Evolutionary conservation across 2,797 vertebrate genomes (phyloP).

Genomic region (Peromyscus nudipes): DNA sequence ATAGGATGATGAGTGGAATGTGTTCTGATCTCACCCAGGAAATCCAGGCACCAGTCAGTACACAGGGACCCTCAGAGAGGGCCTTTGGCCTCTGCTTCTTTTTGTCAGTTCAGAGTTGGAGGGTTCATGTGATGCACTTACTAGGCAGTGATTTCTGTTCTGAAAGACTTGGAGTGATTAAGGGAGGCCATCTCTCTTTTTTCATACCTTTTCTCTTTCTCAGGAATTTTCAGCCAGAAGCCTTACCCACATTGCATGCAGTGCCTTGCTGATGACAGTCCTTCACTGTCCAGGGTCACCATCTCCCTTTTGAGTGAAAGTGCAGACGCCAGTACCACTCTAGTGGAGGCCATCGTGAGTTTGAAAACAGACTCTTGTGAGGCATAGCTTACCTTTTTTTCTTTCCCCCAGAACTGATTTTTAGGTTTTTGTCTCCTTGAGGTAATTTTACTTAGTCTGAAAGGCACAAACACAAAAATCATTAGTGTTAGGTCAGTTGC

Average conservation of each 20-base stretch:
- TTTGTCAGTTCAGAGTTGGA: background rate
- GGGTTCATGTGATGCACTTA: background rate
- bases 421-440: conserved; percentile 55
- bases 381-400: background rate
- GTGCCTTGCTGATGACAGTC: background rate
- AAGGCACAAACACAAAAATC: background rate
- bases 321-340: background rate
- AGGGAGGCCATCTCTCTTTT: background rate
- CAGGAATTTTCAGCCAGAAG: background rate
- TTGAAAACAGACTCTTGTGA: background rate
- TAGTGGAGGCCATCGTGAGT: background rate
- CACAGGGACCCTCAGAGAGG: accelerated
- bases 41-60: accelerated
- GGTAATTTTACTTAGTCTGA: background rate
- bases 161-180: background rate
- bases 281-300: background rate
- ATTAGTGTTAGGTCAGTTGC: conserved; percentile 2
- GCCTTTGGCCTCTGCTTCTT: background rate
- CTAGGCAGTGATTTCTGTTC: background rate
- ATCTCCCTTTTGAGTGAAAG: background rate
- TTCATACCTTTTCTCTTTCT: background rate
- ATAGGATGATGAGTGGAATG: background rate
- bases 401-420: background rate
- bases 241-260: background rate
- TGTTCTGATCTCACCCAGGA: background rate